Conservation (phyloP, 2,113 vertebrate genomes). For the Brevimyrus niger region DNA sequence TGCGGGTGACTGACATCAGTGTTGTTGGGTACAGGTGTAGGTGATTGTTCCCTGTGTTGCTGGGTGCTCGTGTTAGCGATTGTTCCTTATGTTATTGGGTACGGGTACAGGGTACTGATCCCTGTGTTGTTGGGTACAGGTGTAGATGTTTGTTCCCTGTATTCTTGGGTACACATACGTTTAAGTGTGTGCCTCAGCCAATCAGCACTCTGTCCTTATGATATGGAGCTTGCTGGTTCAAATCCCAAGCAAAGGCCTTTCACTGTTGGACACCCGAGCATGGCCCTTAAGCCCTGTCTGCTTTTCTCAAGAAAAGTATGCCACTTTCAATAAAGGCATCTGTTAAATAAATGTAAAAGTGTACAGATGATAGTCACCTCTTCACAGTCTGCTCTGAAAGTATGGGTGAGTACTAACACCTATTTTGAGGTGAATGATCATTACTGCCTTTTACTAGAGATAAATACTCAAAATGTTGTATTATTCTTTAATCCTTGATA, state of each 20-base stretch:
- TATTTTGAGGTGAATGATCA: too few relatives aligned
- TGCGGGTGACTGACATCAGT: neutral
- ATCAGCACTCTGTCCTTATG: neutral
- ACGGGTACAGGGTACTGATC: neutral
- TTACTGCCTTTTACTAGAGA: too few relatives aligned
- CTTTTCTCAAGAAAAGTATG: neutral
- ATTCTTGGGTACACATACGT: neutral
- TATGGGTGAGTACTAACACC: too few relatives aligned
- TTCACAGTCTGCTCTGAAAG: too few relatives aligned
- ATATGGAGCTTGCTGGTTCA: neutral
- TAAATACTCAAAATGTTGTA: neutral
- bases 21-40: neutral
- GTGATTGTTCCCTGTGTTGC: neutral
- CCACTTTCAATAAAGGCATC: too few relatives aligned
- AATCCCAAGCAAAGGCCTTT: neutral
- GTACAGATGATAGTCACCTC: too few relatives aligned
- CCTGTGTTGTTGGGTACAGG: neutral
- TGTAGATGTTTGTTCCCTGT: neutral
- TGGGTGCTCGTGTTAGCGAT: neutral
- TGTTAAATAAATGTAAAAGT: too few relatives aligned
- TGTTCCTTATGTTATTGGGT: neutral
- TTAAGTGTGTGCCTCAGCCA: neutral
- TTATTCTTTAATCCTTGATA: neutral
- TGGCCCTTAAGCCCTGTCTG: neutral
- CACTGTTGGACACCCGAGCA: neutral